Evolutionary conservation across 2,797 vertebrate species (phyloP), one percentile per base, ranked within the genome.

Genomic region (Poecilia picta): DNA sequence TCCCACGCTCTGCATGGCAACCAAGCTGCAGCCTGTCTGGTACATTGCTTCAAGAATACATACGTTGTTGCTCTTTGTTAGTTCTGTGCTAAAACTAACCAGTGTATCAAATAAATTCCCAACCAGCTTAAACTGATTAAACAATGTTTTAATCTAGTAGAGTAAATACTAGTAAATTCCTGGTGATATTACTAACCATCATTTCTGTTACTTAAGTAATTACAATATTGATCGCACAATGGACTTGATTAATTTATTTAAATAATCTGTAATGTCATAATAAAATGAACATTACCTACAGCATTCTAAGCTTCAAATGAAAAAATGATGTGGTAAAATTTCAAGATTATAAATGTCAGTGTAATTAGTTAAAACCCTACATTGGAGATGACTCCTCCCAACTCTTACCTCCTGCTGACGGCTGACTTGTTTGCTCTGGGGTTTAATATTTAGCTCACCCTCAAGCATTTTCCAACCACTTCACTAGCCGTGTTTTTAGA

Each of bases 381-480:
- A 28, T 70, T 20, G 57, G 1, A 10, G 8, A 18, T 0, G 75
- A 81, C 72, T 79, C 83, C 82, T 85, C 88, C 90, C 77, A 71
- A 1, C 70, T 84, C 43, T 73, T 80, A 62, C 2, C 70, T 85
- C 46, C 78, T 80, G 81, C 83, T 75, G 75, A 83, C 23, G 8
- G 74, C 76, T 62, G 39, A 0, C 77, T 16, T 94, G 90, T 94
- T 94, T 94, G 90, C 88, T 84, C 72, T 87, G 4, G 5, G 87
- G 91, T 92, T 94, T 94, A 92, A 93, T 93, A 90, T 92, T 95
- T 93, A 94, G 83, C 91, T 78, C 80, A 53, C 79, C 62, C 75
- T 57, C 87, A 76, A 75, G 31, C 75, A 39, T 71, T 71, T 68
- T 33, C 62, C 72, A 49, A 75, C 36, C 75, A 55, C 76, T 76